Conservation (phyloP, 2,888 invertebrate genomes). For the Leucozona laternaria region DNA sequence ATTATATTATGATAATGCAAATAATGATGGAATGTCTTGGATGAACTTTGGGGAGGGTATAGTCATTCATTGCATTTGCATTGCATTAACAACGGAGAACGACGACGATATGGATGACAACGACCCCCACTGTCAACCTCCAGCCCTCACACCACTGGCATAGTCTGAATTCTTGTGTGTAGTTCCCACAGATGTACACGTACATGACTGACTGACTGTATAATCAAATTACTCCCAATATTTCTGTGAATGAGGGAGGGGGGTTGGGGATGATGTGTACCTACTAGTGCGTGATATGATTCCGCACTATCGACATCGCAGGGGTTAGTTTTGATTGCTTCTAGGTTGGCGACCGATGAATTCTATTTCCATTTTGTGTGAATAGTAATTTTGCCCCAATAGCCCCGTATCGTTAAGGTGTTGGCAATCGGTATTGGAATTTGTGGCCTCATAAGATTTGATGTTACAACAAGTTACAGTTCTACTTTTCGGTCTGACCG, state of each 20-base stretch:
- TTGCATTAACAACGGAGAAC: constrained; percentile 17
- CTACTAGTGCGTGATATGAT: constrained; percentile 50
- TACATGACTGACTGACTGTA: constrained; percentile 27
- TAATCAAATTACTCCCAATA: constrained; percentile 68
- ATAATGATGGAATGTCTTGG: constrained; percentile 64
- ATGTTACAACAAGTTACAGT: background rate
- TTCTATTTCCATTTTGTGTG: constrained; percentile 59
- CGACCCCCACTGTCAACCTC: constrained; percentile 25
- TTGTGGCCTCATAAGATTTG: constrained; percentile 14
- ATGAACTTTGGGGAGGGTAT: constrained; percentile 45
- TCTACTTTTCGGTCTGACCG: background rate
- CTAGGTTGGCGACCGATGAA: constrained; percentile 72
- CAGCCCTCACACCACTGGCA: background rate
- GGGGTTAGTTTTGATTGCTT: constrained; percentile 64
- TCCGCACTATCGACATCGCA: constrained; percentile 38
- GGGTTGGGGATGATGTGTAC: constrained; percentile 8
- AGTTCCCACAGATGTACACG: constrained; percentile 15
- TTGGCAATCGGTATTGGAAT: background rate
- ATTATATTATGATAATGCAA: constrained; percentile 67
- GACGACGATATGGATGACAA: constrained; percentile 10
- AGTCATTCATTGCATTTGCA: constrained; percentile 55
- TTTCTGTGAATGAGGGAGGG: background rate
- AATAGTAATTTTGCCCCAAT: constrained; percentile 53
- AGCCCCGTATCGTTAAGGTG: constrained; percentile 22
- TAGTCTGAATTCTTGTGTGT: constrained; percentile 31